Conservation (phyloP, 1,140 invertebrate genomes). For the Ganaspis sp. region DNA sequence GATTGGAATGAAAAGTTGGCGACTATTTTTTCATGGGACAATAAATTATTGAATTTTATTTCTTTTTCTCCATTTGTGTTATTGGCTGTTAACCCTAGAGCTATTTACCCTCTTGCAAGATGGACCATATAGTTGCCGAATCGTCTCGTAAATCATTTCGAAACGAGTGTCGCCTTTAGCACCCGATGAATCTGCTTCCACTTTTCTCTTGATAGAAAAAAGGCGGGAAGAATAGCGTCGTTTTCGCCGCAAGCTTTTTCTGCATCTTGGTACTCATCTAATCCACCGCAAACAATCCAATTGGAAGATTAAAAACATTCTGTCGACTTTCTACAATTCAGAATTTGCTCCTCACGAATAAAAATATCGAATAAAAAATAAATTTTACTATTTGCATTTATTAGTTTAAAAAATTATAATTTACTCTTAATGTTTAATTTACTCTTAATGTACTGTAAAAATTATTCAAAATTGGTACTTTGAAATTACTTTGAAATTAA, state of each 20-base stretch:
- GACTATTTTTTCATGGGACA: neutral
- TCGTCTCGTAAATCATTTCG: slow-evolving; percentile 24
- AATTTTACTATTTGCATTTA: too few relatives aligned
- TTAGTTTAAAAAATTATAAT: too few relatives aligned
- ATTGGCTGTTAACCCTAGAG: slow-evolving; percentile 20
- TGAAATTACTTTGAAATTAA: too few relatives aligned
- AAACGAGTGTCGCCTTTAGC: slow-evolving; percentile 24
- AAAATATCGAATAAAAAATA: too few relatives aligned
- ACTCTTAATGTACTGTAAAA: too few relatives aligned
- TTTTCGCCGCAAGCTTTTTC: neutral
- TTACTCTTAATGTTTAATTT: too few relatives aligned
- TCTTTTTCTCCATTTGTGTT: slow-evolving; percentile 16
- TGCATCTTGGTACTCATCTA: neutral
- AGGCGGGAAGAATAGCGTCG: neutral
- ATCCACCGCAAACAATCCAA: too few relatives aligned
- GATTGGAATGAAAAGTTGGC: too few relatives aligned
- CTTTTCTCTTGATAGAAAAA: neutral
- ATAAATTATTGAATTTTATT: slow-evolving; percentile 27
- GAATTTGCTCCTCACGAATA: too few relatives aligned
- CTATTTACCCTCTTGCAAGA: slow-evolving; percentile 13
- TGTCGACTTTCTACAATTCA: too few relatives aligned
- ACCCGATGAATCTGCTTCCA: slow-evolving; percentile 13
- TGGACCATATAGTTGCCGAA: slow-evolving; percentile 20
- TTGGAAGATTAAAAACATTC: too few relatives aligned
- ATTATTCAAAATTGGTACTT: too few relatives aligned